Conservation (phyloP, 2,113 vertebrate species). For the Capreolus pygargus region DNA sequence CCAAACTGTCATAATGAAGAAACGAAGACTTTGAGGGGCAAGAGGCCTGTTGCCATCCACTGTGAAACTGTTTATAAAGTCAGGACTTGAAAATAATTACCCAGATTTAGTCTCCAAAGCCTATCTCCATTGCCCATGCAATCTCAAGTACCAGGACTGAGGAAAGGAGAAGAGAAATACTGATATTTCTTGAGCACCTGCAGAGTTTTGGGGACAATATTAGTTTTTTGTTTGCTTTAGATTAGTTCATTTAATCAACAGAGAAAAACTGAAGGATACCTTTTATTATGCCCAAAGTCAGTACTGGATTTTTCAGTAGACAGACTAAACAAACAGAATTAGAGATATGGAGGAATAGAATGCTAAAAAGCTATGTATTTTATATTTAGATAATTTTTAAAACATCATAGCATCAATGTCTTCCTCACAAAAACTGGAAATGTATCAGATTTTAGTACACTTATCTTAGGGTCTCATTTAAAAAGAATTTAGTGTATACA, state of each 20-base stretch:
- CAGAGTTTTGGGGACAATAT: rapidly evolving
- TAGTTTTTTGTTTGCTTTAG: not conserved
- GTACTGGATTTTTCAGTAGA: not conserved
- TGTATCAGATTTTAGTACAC: not conserved
- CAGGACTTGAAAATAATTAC: not conserved
- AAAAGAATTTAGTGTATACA: not conserved
- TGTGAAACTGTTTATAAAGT: not conserved
- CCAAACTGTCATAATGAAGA: not conserved
- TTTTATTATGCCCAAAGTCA: not conserved
- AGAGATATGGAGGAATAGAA: not conserved
- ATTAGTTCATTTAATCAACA: not conserved
- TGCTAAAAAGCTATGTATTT: not conserved
- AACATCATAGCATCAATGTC: not conserved
- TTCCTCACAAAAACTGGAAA: not conserved
- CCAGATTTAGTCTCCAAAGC: too few species aligned
- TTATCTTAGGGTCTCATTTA: not conserved
- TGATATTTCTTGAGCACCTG: not conserved
- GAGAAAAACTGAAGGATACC: not conserved
- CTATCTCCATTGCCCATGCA: not conserved
- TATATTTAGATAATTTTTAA: not conserved
- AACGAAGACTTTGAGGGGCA: not conserved
- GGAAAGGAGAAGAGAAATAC: not conserved
- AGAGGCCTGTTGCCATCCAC: not conserved
- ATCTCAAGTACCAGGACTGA: not conserved
- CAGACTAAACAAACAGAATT: not conserved